These are phyloP conservation scores for Probosciger aterrimus DNA, from an alignment of 2,113 vertebrate genomes.

Conservation along the genomic window DNA sequence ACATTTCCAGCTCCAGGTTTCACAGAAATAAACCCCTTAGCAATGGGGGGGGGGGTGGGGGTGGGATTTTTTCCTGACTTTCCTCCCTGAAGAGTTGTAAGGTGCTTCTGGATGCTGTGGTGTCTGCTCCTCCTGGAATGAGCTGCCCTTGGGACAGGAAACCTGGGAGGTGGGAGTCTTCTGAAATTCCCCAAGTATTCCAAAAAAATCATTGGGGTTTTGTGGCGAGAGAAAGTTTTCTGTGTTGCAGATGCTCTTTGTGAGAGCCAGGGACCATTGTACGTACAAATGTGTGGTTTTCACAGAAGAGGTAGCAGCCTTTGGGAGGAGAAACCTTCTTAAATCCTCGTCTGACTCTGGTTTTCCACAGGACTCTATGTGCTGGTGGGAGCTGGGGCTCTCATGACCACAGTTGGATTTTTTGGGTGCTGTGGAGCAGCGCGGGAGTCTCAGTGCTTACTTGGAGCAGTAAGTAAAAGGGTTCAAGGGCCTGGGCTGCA, in stretches of 20 bases:
- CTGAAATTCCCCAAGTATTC: neutral
- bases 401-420: conserved; percentile 94
- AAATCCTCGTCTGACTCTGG: neutral
- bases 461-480: conserved; percentile 87
- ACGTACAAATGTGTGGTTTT: neutral
- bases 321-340: neutral
- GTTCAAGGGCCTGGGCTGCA: neutral
- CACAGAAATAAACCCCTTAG: neutral
- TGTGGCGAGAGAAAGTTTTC: neutral
- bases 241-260: neutral
- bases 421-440: conserved; percentile 96
- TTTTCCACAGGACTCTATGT: conserved; percentile 87
- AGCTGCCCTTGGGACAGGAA: neutral
- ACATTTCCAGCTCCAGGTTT: neutral
- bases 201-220: neutral
- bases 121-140: neutral
- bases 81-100: neutral
- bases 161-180: neutral
- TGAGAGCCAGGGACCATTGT: neutral
- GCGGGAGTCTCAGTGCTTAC: conserved; percentile 92
- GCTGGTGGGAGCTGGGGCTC: conserved; percentile 86
- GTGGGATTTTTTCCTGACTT: neutral
- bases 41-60: neutral
- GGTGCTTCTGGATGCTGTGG: neutral
- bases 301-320: neutral